A percentile compares a stretch with the other conserved stretches of the same genome.
These are phyloP conservation scores for Phlogophora meticulosa DNA, from an alignment of 2,888 invertebrate genomes.

Conservation along the genomic window DNA sequence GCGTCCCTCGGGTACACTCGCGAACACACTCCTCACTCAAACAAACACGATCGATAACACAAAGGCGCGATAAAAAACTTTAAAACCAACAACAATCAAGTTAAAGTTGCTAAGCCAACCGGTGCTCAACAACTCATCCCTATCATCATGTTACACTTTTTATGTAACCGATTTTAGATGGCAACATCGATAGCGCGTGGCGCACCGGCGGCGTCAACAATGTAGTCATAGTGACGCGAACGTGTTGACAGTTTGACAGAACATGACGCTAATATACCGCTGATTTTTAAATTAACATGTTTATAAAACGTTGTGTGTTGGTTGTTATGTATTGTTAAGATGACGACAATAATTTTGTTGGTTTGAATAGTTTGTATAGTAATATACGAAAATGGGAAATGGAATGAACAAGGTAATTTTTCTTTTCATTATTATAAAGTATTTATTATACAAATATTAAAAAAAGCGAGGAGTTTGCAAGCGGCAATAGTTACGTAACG, in stretches of 20 bases:
- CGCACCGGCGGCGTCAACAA: conserved; percentile 88
- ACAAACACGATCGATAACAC: conserved; percentile 77
- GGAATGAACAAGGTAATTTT: conserved; percentile 96
- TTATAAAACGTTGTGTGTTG: conserved; percentile 72
- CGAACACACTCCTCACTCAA: conserved; percentile 61
- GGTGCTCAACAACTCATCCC: conserved; percentile 44
- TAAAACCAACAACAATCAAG: conserved; percentile 34
- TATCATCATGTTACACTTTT: conserved; percentile 68
- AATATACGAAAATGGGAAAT: conserved; percentile 93
- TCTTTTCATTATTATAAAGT: conserved; percentile 14
- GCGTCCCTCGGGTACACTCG: conserved; percentile 64
- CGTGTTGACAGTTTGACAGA: conserved; percentile 86
- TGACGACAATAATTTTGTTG: conserved; percentile 79
- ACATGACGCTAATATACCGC: conserved; percentile 71
- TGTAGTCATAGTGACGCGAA: conserved; percentile 89
- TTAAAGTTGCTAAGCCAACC: conserved; percentile 27
- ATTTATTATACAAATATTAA: conserved; percentile 19
- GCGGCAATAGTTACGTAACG: conserved; percentile 77
- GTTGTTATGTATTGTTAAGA: conserved; percentile 71
- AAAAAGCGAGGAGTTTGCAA: conserved; percentile 62
- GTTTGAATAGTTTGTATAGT: conserved; percentile 69
- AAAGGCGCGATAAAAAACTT: conserved; percentile 66
- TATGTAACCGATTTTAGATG: conserved; percentile 70
- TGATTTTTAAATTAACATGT: conserved; percentile 74
- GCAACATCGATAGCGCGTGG: conserved; percentile 79